Evolutionary conservation across 2,888 invertebrate species (phyloP).

Genomic region (Hemaris fuciformis): DNA sequence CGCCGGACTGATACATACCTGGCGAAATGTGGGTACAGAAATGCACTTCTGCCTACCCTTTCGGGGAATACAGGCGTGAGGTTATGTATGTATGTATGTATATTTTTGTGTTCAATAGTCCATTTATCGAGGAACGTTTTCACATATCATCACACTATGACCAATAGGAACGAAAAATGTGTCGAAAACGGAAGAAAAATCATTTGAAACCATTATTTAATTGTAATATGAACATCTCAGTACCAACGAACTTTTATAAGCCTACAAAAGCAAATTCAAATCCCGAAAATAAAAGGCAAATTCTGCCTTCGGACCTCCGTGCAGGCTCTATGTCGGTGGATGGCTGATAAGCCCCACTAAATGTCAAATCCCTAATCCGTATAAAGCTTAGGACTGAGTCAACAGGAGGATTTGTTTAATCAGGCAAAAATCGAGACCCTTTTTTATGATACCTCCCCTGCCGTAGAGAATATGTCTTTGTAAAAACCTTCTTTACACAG

Average conservation of each 20-base stretch:
- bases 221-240: background rate
- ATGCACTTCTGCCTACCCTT: no score
- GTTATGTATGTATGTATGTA: no score
- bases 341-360: slow-evolving; percentile 10
- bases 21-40: no score
- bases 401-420: slow-evolving; percentile 31
- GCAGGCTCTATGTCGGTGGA: background rate
- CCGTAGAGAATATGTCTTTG: background rate
- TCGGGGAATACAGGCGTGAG: no score
- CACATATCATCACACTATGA: no score
- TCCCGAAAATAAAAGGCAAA: slow-evolving; percentile 1
- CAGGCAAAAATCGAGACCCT: slow-evolving; percentile 29
- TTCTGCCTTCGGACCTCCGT: background rate
- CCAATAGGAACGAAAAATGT: no score
- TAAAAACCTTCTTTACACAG: background rate
- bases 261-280: background rate
- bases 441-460: slow-evolving; percentile 21
- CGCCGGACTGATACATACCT: no score
- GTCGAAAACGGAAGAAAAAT: no score
- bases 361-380: slow-evolving; percentile 24
- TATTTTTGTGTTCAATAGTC: no score
- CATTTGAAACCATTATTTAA: no score
- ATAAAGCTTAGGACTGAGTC: slow-evolving; percentile 24
- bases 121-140: no score
- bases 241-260: background rate